Conservation (phyloP, 1,140 invertebrate genomes). For the Colletes latitarsis region DNA sequence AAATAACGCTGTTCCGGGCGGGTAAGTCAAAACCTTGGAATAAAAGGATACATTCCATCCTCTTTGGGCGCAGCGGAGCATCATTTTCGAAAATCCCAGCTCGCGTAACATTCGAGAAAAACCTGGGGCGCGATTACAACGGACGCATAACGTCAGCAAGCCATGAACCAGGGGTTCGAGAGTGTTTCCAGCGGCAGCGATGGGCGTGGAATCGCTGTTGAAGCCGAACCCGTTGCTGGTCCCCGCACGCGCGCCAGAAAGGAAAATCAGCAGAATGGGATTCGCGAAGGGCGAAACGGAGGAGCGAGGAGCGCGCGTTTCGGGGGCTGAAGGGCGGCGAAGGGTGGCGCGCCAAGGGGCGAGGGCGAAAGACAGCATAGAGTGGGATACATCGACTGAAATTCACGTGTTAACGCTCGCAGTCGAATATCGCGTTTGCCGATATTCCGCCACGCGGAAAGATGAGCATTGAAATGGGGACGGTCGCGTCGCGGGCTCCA, state of each 20-base stretch:
- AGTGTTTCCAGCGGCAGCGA: conserved; percentile 36
- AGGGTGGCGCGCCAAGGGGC: conserved; percentile 1
- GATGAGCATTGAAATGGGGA: not conserved
- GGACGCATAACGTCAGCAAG: conserved; percentile 54
- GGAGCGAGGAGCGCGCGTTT: not conserved
- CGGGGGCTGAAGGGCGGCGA: not conserved
- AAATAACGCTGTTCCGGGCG: not conserved
- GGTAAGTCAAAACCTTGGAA: not conserved
- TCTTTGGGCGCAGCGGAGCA: not conserved
- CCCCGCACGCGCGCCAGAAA: conserved; percentile 47
- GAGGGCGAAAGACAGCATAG: conserved; percentile 8
- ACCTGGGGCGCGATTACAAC: conserved; percentile 51
- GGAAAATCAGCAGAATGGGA: conserved; percentile 60
- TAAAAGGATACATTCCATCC: not conserved
- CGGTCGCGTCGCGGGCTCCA: not conserved
- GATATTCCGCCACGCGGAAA: conserved; percentile 4
- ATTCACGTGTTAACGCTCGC: conserved; percentile 38
- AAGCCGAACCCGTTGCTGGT: conserved; percentile 28
- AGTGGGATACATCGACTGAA: conserved; percentile 16
- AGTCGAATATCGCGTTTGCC: conserved; percentile 4
- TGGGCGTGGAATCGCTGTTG: conserved; percentile 28
- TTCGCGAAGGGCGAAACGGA: not conserved
- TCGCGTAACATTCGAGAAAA: not conserved
- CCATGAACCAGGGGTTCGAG: not conserved
- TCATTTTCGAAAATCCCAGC: conserved; percentile 27